These are phyloP conservation scores for Bostrychus sinensis DNA, from an alignment of 2,113 vertebrate species.

Conservation along the genomic window DNA sequence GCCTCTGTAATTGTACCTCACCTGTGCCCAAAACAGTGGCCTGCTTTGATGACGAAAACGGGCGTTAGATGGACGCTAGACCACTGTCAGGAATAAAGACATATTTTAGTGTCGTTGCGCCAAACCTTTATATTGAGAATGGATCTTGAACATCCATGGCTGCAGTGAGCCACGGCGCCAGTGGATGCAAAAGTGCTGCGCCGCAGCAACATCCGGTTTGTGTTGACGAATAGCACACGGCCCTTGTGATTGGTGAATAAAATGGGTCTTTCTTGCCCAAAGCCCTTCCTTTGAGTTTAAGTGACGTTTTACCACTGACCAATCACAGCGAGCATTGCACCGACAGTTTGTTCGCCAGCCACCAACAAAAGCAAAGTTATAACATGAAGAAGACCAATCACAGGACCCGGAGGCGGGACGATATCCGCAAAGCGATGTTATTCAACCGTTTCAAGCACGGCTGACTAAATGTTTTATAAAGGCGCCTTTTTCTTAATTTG, in stretches of 20 bases:
- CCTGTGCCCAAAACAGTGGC: too few relatives aligned
- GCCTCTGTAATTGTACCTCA: too few relatives aligned
- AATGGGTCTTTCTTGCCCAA: too few relatives aligned
- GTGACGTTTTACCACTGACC: background rate
- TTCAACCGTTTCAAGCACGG: conserved; percentile 13
- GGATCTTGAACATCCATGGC: background rate
- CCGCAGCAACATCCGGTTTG: background rate
- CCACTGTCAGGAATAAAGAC: too few relatives aligned
- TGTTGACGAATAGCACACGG: background rate
- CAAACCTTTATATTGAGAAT: background rate
- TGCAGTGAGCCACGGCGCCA: too few relatives aligned
- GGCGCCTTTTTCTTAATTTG: background rate
- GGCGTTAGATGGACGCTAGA: too few relatives aligned
- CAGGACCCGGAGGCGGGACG: background rate
- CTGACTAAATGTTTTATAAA: background rate
- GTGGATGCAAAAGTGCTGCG: background rate
- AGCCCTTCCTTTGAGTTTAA: background rate
- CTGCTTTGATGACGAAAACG: too few relatives aligned
- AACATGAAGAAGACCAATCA: conserved; percentile 53
- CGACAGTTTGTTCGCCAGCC: too few relatives aligned
- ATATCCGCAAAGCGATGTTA: background rate
- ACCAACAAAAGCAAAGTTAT: too few relatives aligned
- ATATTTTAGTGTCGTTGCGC: background rate
- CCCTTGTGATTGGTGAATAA: conserved; percentile 12
- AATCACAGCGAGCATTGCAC: too few relatives aligned